Percentiles rank a stretch among this genome's conserved stretches.
Conservation (phyloP, 2,888 invertebrate genomes). For the Scelioninae gen. 1 region DNA sequence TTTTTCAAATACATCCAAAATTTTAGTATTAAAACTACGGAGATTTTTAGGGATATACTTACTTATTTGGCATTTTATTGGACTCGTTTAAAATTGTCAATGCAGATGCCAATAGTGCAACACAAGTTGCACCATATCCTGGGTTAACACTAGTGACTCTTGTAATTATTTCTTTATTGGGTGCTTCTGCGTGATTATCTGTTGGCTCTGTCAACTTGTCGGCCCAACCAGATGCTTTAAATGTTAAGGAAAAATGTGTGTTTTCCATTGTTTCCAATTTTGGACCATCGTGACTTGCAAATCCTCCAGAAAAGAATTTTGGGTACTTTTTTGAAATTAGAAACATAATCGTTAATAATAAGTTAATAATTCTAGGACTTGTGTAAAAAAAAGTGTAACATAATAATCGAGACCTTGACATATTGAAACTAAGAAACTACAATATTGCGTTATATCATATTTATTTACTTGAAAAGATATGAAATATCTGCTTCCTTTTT, state of each 20-base stretch:
- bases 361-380: conserved; percentile 90
- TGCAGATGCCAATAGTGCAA: conserved; percentile 89
- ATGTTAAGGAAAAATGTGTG: conserved; percentile 88
- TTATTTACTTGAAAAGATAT: neutral
- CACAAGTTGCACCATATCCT: conserved; percentile 93
- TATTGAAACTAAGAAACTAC: conserved; percentile 1
- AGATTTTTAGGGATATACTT: conserved; percentile 76
- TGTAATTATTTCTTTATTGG: conserved; percentile 88
- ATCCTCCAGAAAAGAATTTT: conserved; percentile 89
- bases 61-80: conserved; percentile 90
- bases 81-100: conserved; percentile 90
- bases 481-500: neutral
- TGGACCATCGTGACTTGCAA: conserved; percentile 88
- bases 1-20: conserved; percentile 2
- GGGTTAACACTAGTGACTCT: conserved; percentile 89
- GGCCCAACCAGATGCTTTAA: conserved; percentile 92
- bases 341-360: too few relatives aligned
- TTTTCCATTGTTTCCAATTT: conserved; percentile 87
- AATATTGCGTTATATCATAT: neutral
- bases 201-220: conserved; percentile 86
- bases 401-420: conserved; percentile 1
- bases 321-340: conserved; percentile 86
- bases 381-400: conserved; percentile 64
- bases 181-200: conserved; percentile 86
- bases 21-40: conserved; percentile 12